phyloP scores from a whole-genome alignment of 2,888 invertebrate genomes.

The Choreutis nemorana region DNA sequence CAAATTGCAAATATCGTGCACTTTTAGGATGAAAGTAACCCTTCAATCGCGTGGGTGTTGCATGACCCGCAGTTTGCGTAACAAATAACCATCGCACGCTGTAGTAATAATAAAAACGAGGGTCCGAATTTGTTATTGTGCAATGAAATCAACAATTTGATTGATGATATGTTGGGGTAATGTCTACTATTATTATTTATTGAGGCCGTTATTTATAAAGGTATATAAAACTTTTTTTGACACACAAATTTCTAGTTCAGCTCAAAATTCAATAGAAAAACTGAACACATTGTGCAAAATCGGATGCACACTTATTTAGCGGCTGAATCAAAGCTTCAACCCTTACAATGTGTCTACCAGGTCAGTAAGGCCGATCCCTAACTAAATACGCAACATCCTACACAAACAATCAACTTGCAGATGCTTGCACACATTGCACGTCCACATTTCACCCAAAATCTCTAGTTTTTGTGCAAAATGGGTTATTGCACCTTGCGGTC shows the following conservation, averaged over 20 bases:
- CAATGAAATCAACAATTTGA: constrained; percentile 14
- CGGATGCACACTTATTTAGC: constrained; percentile 17
- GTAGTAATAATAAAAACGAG: constrained; percentile 13
- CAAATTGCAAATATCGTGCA: too few relatives aligned
- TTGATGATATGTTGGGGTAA: constrained; percentile 8
- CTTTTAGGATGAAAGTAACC: too few relatives aligned
- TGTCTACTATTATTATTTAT: too few relatives aligned
- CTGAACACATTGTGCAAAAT: constrained; percentile 16
- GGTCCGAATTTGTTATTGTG: constrained; percentile 28
- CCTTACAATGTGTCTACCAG: constrained; percentile 29
- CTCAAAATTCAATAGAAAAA: too few relatives aligned
- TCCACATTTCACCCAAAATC: constrained; percentile 25
- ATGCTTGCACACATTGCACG: constrained; percentile 49
- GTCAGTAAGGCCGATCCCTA: constrained; percentile 22
- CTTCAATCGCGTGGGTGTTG: too few relatives aligned
- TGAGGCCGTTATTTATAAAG: too few relatives aligned
- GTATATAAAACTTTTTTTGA: too few relatives aligned
- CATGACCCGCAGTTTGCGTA: too few relatives aligned
- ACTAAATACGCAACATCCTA: constrained; percentile 41
- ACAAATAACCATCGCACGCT: too few relatives aligned
- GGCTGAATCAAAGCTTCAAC: constrained; percentile 37
- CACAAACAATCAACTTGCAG: constrained; percentile 50
- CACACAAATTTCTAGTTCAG: too few relatives aligned
- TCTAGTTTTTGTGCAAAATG: constrained; percentile 49
- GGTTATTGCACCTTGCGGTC: constrained; percentile 56